A percentile compares a stretch with the other conserved stretches of the same genome.
phyloP scores from a whole-genome alignment of 2,797 vertebrate genomes.

The Poecilia velifera region DNA sequence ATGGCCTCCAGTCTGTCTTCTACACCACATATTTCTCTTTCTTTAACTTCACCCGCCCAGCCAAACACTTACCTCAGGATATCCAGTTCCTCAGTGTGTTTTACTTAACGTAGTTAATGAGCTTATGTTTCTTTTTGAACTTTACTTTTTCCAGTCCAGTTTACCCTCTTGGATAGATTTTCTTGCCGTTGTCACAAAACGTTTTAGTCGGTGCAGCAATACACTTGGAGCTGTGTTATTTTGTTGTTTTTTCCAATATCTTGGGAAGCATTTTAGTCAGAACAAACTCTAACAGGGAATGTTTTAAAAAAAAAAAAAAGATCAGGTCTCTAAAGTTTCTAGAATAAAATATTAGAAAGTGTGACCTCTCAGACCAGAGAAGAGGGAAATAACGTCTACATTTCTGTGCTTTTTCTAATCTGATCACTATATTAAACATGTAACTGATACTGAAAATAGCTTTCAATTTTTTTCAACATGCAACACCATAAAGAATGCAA shows the following conservation, averaged over 20 bases:
- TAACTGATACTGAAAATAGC: not conserved
- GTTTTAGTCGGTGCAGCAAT: not conserved
- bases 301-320: not conserved
- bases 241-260: not conserved
- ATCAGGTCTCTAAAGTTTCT: not conserved
- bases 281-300: not conserved
- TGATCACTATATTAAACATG: not conserved
- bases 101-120: constrained; percentile 28
- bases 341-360: not conserved
- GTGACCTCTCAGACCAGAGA: not conserved
- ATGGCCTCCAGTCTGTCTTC: constrained; percentile 36
- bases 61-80: constrained; percentile 42
- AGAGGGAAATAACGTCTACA: not conserved
- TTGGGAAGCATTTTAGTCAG: not conserved
- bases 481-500: not conserved
- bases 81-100: constrained; percentile 40
- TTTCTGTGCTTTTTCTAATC: not conserved
- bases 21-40: constrained; percentile 54
- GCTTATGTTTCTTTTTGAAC: constrained; percentile 18
- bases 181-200: not conserved
- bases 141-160: not conserved
- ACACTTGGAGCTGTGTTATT: not conserved
- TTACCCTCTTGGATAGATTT: not conserved
- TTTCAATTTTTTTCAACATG: not conserved
- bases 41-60: constrained; percentile 62